Conservation (phyloP, 2,113 vertebrate species). For the Eptatretus burgeri region DNA sequence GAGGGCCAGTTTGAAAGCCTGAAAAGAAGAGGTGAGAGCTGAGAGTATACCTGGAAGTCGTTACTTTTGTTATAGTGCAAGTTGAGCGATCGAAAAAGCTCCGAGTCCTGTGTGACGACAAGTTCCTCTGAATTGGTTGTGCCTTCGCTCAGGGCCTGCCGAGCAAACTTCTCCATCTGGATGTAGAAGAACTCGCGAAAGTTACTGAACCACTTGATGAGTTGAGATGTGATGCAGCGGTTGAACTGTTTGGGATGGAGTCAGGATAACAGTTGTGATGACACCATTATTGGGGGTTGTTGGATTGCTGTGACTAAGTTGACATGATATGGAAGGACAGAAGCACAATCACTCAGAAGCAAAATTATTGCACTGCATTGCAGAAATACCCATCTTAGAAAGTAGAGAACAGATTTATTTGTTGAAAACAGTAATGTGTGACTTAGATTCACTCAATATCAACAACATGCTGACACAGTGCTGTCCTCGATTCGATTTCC, state of each 20-base stretch:
- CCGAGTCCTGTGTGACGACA: slow-evolving; percentile 37
- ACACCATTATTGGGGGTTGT: no score
- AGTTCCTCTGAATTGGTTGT: slow-evolving; percentile 27
- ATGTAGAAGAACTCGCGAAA: slow-evolving; percentile 95
- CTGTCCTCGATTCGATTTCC: no score
- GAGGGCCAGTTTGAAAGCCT: background rate
- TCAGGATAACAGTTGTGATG: no score
- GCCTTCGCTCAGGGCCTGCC: slow-evolving; percentile 50
- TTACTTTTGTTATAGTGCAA: slow-evolving; percentile 83
- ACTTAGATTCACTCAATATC: no score
- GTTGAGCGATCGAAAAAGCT: slow-evolving; percentile 62
- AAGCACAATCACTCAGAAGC: no score
- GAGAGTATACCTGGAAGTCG: slow-evolving; percentile 40
- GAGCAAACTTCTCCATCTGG: slow-evolving; percentile 86
- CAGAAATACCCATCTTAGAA: no score
- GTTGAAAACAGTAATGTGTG: no score
- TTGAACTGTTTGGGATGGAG: slow-evolving; percentile 31
- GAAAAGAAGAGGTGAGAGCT: background rate
- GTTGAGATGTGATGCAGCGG: slow-evolving; percentile 77
- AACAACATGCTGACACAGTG: no score
- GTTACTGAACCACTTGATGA: slow-evolving; percentile 98
- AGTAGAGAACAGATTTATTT: no score
- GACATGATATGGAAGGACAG: no score
- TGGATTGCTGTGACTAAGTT: no score
- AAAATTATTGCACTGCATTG: no score